Evolutionary conservation across 2,888 invertebrate species (phyloP).

Genomic region (Endotricha flammealis): DNA sequence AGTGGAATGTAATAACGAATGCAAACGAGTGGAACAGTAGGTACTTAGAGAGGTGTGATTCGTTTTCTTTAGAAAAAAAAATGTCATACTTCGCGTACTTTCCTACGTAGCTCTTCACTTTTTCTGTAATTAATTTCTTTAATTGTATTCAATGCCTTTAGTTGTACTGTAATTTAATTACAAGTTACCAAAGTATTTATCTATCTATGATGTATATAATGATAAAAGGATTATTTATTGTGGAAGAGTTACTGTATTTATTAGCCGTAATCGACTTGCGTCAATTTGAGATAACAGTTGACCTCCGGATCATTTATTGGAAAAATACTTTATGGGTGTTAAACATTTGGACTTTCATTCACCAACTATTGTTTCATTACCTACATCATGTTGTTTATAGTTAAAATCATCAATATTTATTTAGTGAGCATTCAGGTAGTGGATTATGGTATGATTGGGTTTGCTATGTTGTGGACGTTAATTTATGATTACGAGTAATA

Average conservation of each 20-base stretch:
- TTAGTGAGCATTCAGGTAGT: conserved; percentile 19
- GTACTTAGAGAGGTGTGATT: conserved; percentile 28
- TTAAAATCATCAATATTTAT: conserved; percentile 21
- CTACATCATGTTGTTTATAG: conserved; percentile 1
- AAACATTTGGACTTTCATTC: too few relatives aligned
- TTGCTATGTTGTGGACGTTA: conserved; percentile 19
- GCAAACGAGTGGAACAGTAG: conserved; percentile 24
- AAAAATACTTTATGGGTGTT: background rate
- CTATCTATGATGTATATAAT: conserved; percentile 29
- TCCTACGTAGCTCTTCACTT: conserved; percentile 25
- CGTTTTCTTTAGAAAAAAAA: conserved; percentile 19
- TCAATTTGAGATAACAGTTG: background rate
- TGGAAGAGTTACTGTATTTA: conserved; percentile 19
- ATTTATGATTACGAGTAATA: conserved; percentile 20
- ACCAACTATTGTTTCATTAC: background rate
- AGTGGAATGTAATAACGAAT: conserved; percentile 13
- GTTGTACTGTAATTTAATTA: conserved; percentile 53
- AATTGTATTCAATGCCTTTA: conserved; percentile 33
- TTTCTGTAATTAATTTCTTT: conserved; percentile 31
- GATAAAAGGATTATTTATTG: conserved; percentile 20
- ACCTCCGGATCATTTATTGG: background rate
- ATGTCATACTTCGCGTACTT: conserved; percentile 34
- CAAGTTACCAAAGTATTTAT: conserved; percentile 70
- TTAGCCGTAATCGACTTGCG: conserved; percentile 12
- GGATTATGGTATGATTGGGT: conserved; percentile 21